Conservation (phyloP, 2,113 vertebrate genomes). For the Ailuropoda melanoleuca region DNA sequence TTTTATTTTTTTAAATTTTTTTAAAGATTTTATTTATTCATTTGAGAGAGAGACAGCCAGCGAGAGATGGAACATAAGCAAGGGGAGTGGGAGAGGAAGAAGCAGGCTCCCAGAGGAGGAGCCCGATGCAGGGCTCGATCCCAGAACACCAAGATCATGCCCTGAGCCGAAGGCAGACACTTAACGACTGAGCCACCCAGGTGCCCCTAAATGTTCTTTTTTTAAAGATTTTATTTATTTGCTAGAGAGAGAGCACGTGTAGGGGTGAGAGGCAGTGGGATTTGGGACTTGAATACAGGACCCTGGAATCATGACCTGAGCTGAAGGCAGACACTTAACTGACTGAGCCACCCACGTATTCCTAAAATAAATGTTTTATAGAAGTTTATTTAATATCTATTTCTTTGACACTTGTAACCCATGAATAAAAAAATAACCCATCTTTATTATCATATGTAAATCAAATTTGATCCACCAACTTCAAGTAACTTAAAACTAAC, state of each 20-base stretch:
- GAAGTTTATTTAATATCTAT: background rate
- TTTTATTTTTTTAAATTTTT: background rate
- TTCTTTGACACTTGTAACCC: background rate
- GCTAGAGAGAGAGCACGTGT: background rate
- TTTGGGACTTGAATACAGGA: background rate
- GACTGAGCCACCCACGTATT: background rate
- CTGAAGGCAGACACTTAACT: background rate
- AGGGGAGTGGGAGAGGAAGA: no score
- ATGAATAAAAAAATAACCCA: background rate
- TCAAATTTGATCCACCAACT: background rate
- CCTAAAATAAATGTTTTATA: background rate
- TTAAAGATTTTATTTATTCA: background rate
- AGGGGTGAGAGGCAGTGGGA: background rate
- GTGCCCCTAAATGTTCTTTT: background rate
- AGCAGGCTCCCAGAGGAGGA: no score
- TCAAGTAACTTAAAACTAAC: background rate
- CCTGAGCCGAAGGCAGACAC: no score
- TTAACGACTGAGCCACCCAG: no score
- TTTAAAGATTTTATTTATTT: background rate
- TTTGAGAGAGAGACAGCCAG: background rate
- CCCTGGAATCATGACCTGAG: background rate
- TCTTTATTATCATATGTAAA: background rate
- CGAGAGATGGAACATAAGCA: no score
- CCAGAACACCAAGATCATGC: no score
- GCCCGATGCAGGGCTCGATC: no score